Conservation (phyloP, 2,888 invertebrate genomes). For the Dicranocentrus wangi region DNA sequence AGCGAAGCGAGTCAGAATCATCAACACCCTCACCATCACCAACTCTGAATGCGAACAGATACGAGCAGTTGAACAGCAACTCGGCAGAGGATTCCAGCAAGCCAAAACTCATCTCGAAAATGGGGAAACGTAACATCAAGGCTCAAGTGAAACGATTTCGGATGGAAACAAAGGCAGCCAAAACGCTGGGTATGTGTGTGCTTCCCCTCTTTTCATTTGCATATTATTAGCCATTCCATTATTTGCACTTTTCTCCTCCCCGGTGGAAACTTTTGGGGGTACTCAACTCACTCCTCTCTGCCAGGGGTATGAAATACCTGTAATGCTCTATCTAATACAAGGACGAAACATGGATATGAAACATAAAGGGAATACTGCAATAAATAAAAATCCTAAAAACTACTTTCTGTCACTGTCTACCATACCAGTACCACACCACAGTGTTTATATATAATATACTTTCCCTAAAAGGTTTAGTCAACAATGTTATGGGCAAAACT, state of each 20-base stretch:
- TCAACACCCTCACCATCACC: slow-evolving; percentile 73
- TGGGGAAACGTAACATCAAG: slow-evolving; percentile 92
- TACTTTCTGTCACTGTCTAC: no score
- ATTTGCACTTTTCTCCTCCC: neutral
- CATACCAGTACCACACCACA: no score
- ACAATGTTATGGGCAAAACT: no score
- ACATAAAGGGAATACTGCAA: no score
- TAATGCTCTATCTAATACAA: no score
- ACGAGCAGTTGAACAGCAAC: slow-evolving; percentile 70
- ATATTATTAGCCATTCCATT: no score
- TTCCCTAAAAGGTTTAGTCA: no score
- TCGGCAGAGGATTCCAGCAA: slow-evolving; percentile 69
- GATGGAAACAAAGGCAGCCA: slow-evolving; percentile 97
- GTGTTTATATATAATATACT: no score
- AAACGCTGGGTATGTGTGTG: slow-evolving; percentile 84
- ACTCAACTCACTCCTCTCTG: no score
- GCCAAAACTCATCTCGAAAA: slow-evolving; percentile 78
- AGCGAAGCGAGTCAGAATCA: slow-evolving; percentile 76
- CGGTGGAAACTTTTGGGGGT: neutral
- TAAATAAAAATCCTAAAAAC: no score
- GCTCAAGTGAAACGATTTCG: slow-evolving; percentile 90
- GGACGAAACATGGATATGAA: no score
- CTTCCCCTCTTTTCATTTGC: neutral
- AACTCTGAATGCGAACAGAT: slow-evolving; percentile 68
- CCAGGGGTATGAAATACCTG: no score